A percentile compares a stretch with the other conserved stretches of the same genome.
These are phyloP conservation scores for Dynastes grantii DNA, from an alignment of 2,888 invertebrate species.

Conservation along the genomic window DNA sequence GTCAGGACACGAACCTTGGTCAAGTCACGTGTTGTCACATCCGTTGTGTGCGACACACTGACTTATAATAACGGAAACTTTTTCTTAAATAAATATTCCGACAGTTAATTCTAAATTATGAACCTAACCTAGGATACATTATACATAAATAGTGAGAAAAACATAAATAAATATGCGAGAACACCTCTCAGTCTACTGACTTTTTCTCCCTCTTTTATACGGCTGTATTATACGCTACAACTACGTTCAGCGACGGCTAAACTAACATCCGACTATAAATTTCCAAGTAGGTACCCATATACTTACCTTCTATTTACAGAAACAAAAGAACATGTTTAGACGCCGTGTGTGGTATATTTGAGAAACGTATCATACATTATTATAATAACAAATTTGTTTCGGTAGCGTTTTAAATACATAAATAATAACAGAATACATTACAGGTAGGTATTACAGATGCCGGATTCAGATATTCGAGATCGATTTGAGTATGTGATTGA, in stretches of 20 bases:
- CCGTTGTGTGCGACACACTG: constrained; percentile 69
- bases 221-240: constrained; percentile 21
- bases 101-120: constrained; percentile 54
- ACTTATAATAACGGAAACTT: constrained; percentile 69
- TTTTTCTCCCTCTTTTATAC: constrained; percentile 21
- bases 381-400: constrained; percentile 50
- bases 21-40: constrained; percentile 67
- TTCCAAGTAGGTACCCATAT: constrained; percentile 43
- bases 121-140: constrained; percentile 56
- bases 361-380: constrained; percentile 46
- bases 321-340: constrained; percentile 46
- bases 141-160: constrained; percentile 42
- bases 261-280: constrained; percentile 46
- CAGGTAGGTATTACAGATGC: constrained; percentile 21
- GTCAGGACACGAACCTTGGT: constrained; percentile 66
- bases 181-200: constrained; percentile 28
- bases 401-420: constrained; percentile 49
- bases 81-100: constrained; percentile 54
- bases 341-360: constrained; percentile 46
- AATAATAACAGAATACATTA: constrained; percentile 46
- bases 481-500: background rate
- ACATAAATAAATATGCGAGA: constrained; percentile 41
- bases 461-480: constrained; percentile 26
- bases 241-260: constrained; percentile 29
- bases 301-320: constrained; percentile 43